Conservation (phyloP, 1,140 invertebrate genomes). For the Solen grandis region DNA sequence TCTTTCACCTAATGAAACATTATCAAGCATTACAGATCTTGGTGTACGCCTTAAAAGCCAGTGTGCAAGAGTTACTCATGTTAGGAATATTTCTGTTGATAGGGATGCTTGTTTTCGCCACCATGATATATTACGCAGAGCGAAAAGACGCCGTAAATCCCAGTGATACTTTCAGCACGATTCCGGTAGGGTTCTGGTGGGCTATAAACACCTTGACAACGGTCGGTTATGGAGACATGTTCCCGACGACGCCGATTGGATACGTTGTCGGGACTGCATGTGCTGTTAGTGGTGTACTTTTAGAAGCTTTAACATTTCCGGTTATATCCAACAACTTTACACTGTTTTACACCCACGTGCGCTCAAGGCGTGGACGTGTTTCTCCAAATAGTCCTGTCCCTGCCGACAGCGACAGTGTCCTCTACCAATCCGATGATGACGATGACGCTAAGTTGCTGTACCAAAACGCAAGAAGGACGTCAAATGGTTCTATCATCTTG, state of each 20-base stretch:
- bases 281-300: slow-evolving; percentile 74
- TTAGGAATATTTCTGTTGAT: slow-evolving; percentile 98
- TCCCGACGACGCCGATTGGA: slow-evolving; percentile 82
- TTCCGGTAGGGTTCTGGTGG: slow-evolving; percentile 83
- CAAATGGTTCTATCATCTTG: slow-evolving; percentile 66
- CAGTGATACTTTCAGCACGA: slow-evolving; percentile 74
- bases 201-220: slow-evolving; percentile 84
- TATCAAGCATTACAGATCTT: slow-evolving; percentile 76
- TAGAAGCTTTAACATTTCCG: slow-evolving; percentile 78
- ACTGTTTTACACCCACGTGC: slow-evolving; percentile 77
- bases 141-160: slow-evolving; percentile 80
- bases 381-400: slow-evolving; percentile 48
- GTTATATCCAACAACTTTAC: slow-evolving; percentile 80
- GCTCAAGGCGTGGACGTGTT: slow-evolving; percentile 64
- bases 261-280: slow-evolving; percentile 77
- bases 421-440: slow-evolving; percentile 48
- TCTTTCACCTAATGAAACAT: slow-evolving; percentile 77
- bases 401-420: slow-evolving; percentile 9
- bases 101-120: slow-evolving; percentile 98
- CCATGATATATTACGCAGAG: slow-evolving; percentile 98
- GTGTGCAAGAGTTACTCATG: slow-evolving; percentile 82
- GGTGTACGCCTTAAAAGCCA: slow-evolving; percentile 76
- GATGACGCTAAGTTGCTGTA: slow-evolving; percentile 54
- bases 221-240: slow-evolving; percentile 82
- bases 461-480: slow-evolving; percentile 63